phyloP scores from a whole-genome alignment of 2,888 invertebrate species.

The Sminthurides aquaticus region DNA sequence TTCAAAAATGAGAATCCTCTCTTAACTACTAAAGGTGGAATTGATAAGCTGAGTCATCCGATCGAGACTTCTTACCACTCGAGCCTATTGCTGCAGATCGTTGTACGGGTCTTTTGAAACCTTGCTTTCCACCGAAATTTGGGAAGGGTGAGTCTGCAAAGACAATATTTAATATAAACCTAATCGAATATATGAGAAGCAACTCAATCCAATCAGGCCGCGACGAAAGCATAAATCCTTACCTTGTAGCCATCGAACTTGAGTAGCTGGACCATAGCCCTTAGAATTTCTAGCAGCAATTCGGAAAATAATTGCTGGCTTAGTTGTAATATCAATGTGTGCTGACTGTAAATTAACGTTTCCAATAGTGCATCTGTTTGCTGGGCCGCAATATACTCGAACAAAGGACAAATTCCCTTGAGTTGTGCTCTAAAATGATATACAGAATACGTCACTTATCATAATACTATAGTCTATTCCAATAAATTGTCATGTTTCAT shows the following conservation, averaged over 20 bases:
- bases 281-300: slow-evolving; percentile 98
- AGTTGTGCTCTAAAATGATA: background rate
- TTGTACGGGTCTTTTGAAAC: background rate
- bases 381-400: slow-evolving; percentile 89
- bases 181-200: background rate
- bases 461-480: no score
- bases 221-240: no score
- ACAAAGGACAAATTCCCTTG: slow-evolving; percentile 73
- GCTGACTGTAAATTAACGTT: slow-evolving; percentile 79
- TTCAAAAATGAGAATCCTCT: no score
- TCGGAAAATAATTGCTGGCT: slow-evolving; percentile 96
- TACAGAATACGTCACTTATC: no score
- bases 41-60: no score
- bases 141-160: background rate
- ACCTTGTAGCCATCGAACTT: slow-evolving; percentile 99
- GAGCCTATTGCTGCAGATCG: background rate
- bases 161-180: background rate
- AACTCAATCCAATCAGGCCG: no score
- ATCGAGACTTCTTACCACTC: background rate
- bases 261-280: slow-evolving; percentile 99
- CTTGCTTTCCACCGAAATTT: background rate
- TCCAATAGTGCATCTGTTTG: slow-evolving; percentile 84
- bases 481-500: no score
- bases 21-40: no score
- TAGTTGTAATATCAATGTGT: slow-evolving; percentile 84